Conservation (phyloP, 2,797 vertebrate species). For the Nyctibius grandis region DNA sequence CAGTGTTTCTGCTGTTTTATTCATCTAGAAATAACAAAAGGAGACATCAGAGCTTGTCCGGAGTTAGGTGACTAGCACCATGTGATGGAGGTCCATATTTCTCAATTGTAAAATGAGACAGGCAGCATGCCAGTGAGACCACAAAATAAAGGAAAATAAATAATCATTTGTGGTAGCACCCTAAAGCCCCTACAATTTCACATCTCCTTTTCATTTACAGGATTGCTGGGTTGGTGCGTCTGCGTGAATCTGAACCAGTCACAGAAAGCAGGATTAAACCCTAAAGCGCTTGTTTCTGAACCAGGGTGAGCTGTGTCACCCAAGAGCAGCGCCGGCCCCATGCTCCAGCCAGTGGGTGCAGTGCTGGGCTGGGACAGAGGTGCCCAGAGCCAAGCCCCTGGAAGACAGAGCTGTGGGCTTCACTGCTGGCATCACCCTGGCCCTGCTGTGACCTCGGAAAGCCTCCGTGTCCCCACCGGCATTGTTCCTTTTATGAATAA, state of each 20-base stretch:
- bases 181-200: not conserved
- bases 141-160: not conserved
- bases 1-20: not conserved
- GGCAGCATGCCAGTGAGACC: not conserved
- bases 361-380: fast-evolving
- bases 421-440: fast-evolving
- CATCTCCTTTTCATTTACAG: not conserved
- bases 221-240: not conserved
- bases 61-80: not conserved
- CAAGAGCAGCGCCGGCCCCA: fast-evolving
- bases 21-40: not conserved
- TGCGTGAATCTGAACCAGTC: not conserved
- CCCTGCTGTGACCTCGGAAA: not conserved
- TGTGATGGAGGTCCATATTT: not conserved
- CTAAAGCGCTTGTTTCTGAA: not conserved
- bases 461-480: not conserved
- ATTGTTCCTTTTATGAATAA: not conserved
- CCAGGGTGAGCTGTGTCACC: fast-evolving
- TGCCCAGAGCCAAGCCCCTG: fast-evolving
- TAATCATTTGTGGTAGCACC: not conserved
- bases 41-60: not conserved
- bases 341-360: not conserved
- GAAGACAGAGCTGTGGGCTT: not conserved
- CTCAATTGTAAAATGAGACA: not conserved
- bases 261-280: not conserved